A percentile compares a stretch with the other conserved stretches of the same genome.
Conservation (phyloP, 2,888 invertebrate species). For the Trachelus tabidus region DNA sequence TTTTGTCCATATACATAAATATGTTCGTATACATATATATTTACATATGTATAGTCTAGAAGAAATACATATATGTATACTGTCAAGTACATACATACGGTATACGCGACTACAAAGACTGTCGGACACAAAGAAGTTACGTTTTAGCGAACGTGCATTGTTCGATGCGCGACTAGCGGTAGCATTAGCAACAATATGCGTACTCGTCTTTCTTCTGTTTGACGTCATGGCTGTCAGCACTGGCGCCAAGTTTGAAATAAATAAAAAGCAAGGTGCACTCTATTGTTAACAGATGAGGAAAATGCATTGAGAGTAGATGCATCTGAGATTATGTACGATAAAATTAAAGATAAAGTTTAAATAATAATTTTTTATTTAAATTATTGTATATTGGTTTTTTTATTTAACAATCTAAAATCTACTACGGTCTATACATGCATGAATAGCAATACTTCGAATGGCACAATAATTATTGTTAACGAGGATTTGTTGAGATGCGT, state of each 20-base stretch:
- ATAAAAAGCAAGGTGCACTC: background rate
- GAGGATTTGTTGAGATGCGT: background rate
- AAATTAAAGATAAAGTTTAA: background rate
- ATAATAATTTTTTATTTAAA: background rate
- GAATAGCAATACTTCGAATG: background rate
- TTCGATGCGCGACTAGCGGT: background rate
- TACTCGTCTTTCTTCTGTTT: background rate
- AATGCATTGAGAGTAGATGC: background rate
- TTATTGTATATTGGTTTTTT: background rate
- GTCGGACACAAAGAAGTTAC: background rate
- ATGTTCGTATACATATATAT: background rate
- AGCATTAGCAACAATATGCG: background rate
- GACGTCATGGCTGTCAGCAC: background rate
- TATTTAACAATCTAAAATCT: background rate
- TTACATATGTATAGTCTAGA: background rate
- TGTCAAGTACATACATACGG: background rate
- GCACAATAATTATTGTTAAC: background rate
- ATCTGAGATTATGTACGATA: background rate
- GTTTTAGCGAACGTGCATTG: background rate
- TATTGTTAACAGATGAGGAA: background rate
- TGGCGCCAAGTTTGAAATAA: background rate
- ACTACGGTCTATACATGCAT: background rate
- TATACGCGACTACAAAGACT: background rate
- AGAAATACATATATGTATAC: background rate
- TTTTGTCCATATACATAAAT: background rate